A percentile compares a stretch with the other conserved stretches of the same genome.
Evolutionary conservation across 2,888 invertebrate species (phyloP).

Genomic region (Reticulitermes lucifugus): DNA sequence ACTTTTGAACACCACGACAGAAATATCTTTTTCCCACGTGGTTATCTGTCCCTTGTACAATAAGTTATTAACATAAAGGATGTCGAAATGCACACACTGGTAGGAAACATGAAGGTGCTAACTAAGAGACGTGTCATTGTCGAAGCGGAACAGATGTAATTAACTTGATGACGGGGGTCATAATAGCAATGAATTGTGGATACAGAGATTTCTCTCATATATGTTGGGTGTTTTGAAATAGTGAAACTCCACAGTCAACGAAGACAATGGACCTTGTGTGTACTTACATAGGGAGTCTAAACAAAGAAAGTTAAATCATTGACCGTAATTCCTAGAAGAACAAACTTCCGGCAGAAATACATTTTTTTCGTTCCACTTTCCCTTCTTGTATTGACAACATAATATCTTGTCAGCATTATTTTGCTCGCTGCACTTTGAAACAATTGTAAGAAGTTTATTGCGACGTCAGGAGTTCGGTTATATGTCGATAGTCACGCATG

Average conservation of each 20-base stretch:
- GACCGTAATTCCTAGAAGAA: slow-evolving; percentile 19
- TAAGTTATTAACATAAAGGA: background rate
- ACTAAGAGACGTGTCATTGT: slow-evolving; percentile 14
- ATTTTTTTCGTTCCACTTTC: slow-evolving; percentile 27
- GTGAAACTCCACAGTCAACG: slow-evolving; percentile 11
- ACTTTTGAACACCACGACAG: background rate
- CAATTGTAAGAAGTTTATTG: background rate
- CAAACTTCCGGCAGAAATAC: slow-evolving; percentile 15
- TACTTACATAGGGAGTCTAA: background rate
- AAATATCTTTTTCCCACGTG: background rate
- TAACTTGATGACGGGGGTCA: background rate
- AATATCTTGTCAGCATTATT: background rate
- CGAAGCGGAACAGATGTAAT: background rate
- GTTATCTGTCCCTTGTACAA: background rate
- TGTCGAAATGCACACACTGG: slow-evolving; percentile 2
- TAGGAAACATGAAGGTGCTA: slow-evolving; percentile 4
- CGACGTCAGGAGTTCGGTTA: too few species aligned
- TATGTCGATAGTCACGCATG: too few species aligned
- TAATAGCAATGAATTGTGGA: slow-evolving; percentile 1
- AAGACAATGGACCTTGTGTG: background rate
- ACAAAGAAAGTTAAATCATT: slow-evolving; percentile 27
- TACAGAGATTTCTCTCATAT: slow-evolving; percentile 6
- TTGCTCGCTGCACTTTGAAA: background rate
- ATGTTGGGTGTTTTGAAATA: slow-evolving; percentile 19
- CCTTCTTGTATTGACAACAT: background rate